These are phyloP conservation scores for Phyto melanocephala DNA, from an alignment of 2,888 invertebrate species.

Conservation along the genomic window DNA sequence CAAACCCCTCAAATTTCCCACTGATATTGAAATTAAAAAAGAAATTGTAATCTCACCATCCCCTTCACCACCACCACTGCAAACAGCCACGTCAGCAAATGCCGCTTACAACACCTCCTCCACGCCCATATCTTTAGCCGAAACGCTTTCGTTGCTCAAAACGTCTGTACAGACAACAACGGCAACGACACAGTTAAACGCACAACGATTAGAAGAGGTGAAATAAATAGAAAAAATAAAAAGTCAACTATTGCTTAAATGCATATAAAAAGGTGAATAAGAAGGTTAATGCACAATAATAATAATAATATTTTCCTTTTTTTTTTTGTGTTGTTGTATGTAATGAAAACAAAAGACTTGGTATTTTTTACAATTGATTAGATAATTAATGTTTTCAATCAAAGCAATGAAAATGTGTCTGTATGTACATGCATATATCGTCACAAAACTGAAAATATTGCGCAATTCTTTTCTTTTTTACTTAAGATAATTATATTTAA, in stretches of 20 bases:
- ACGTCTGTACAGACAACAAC: slow-evolving; percentile 59
- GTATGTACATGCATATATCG: too few species aligned
- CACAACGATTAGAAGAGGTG: slow-evolving; percentile 69
- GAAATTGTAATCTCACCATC: slow-evolving; percentile 76
- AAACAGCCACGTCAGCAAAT: slow-evolving; percentile 19
- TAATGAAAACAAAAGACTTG: slow-evolving; percentile 49
- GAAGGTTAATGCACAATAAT: neutral
- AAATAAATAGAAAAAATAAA: slow-evolving; percentile 60
- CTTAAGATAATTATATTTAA: slow-evolving; percentile 38
- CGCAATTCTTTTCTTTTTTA: slow-evolving; percentile 60
- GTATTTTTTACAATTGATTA: slow-evolving; percentile 18
- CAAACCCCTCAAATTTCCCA: slow-evolving; percentile 70
- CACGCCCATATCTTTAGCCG: slow-evolving; percentile 39
- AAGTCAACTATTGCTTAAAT: neutral
- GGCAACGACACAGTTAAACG: slow-evolving; percentile 51
- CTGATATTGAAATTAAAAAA: slow-evolving; percentile 75
- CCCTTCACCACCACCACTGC: slow-evolving; percentile 72
- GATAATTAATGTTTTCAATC: neutral
- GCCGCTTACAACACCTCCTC: slow-evolving; percentile 22
- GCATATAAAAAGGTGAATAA: neutral
- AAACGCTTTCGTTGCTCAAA: slow-evolving; percentile 54
- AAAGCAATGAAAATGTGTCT: slow-evolving; percentile 16
- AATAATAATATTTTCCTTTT: neutral
- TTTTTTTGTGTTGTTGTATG: neutral
- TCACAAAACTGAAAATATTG: slow-evolving; percentile 53